Percentiles rank a stretch among this genome's conserved stretches.
Conservation (phyloP, 2,113 vertebrate genomes). For the Tringa solitaria region DNA sequence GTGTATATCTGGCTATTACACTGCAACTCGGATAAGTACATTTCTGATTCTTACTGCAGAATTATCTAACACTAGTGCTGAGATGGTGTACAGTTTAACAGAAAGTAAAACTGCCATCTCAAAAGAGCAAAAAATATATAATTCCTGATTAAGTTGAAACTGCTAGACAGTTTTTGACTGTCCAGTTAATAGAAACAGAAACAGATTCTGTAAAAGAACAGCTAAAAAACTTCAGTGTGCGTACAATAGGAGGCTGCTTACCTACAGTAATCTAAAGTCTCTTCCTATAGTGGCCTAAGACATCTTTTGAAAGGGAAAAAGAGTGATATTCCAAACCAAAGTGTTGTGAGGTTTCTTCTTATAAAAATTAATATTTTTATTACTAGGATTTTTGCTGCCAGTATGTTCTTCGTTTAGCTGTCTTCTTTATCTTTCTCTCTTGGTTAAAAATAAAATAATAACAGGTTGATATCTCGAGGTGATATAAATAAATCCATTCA, state of each 20-base stretch:
- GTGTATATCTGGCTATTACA: neutral
- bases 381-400: neutral
- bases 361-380: neutral
- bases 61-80: neutral
- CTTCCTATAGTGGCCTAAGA: neutral
- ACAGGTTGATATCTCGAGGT: neutral
- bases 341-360: neutral
- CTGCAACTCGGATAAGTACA: neutral
- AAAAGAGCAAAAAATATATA: neutral
- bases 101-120: no score
- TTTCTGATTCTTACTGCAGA: neutral
- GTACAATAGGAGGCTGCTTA: neutral
- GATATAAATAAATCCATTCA: neutral
- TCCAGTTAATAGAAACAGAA: neutral
- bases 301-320: neutral
- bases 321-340: neutral
- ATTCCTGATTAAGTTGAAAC: neutral
- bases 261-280: neutral
- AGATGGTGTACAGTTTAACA: no score
- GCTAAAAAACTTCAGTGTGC: neutral
- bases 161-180: neutral
- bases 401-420: neutral
- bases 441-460: neutral
- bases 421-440: neutral
- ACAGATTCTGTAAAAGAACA: neutral